These are phyloP conservation scores for Mustela nigripes DNA, from an alignment of 2,113 vertebrate species.

Conservation along the genomic window DNA sequence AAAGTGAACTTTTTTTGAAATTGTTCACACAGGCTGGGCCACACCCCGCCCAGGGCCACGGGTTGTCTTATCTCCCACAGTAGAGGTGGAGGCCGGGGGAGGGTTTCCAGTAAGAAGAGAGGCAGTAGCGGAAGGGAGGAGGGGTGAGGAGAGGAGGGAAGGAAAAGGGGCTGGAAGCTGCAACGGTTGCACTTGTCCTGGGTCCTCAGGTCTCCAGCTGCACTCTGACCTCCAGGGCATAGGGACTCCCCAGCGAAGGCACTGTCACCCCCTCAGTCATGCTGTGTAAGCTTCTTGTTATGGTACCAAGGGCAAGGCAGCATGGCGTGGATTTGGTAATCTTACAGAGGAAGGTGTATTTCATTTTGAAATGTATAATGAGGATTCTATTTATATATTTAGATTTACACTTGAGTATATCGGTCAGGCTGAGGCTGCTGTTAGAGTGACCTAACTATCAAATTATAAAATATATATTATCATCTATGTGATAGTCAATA, in stretches of 20 bases:
- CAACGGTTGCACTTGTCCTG: neutral
- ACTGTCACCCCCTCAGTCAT: neutral
- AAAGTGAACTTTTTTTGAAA: neutral
- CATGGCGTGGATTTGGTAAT: too few relatives aligned
- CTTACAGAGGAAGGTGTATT: neutral
- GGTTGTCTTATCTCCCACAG: neutral
- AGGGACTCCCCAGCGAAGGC: neutral
- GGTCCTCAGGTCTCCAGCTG: neutral
- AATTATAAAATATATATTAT: neutral
- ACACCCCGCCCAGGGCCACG: neutral
- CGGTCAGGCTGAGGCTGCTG: neutral
- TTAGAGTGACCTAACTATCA: neutral
- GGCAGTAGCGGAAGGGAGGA: neutral
- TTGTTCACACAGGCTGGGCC: neutral
- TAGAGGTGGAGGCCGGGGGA: neutral
- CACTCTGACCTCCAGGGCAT: neutral
- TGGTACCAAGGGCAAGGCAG: neutral
- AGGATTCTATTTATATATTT: neutral
- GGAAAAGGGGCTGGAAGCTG: neutral
- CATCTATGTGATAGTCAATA: neutral
- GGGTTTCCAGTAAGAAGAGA: constrained; percentile 44
- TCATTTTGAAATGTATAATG: neutral
- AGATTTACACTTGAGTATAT: neutral
- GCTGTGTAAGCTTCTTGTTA: neutral
- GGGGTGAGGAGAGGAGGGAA: neutral